phyloP scores from a whole-genome alignment of 2,888 invertebrate species.

The Dynastes hyllus region DNA sequence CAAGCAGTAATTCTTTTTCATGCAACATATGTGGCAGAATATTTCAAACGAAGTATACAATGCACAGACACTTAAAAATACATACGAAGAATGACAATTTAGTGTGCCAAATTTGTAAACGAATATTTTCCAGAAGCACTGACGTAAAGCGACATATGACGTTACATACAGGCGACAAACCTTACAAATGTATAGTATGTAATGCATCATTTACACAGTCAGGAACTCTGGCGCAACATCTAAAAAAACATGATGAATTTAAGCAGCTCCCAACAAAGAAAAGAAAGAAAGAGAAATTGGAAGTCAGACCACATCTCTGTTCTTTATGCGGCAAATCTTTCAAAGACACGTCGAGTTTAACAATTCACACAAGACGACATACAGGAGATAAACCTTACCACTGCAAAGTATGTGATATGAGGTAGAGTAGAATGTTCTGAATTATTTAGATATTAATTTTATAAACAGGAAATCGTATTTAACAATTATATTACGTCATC shows the following conservation, averaged over 20 bases:
- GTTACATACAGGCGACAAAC: constrained; percentile 61
- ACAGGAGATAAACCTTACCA: constrained; percentile 61
- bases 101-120: constrained; percentile 59
- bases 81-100: constrained; percentile 57
- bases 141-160: constrained; percentile 65
- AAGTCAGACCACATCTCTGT: constrained; percentile 61
- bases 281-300: constrained; percentile 42
- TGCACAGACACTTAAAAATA: constrained; percentile 60
- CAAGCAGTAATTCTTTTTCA: not conserved
- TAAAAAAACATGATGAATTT: constrained; percentile 58
- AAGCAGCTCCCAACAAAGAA: constrained; percentile 47
- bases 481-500: not conserved
- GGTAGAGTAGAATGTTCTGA: constrained; percentile 55
- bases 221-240: constrained; percentile 60
- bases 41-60: constrained; percentile 58
- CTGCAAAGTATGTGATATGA: constrained; percentile 62
- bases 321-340: constrained; percentile 64
- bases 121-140: constrained; percentile 58
- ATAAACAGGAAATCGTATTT: not conserved
- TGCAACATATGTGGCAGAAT: constrained; percentile 58
- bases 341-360: constrained; percentile 62
- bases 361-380: constrained; percentile 63
- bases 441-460: not conserved
- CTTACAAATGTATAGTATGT: constrained; percentile 60
- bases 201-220: constrained; percentile 61